A percentile compares a stretch with the other conserved stretches of the same genome.
Conservation (phyloP, 23 tunicate species). For the Ciona savignyi region DNA sequence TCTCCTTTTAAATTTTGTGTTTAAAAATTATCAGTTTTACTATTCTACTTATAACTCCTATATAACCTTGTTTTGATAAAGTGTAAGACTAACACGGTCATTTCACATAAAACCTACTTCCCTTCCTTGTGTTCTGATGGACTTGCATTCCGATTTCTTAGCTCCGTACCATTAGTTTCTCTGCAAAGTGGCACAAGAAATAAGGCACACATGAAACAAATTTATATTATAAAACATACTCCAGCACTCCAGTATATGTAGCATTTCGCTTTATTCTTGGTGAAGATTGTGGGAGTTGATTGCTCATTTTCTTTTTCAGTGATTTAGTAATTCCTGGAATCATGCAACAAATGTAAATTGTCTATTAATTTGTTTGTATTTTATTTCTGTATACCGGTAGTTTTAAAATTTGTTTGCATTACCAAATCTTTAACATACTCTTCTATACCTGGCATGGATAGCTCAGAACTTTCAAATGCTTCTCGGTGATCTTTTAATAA, state of each 20-base stretch:
- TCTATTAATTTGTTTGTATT: too few relatives aligned
- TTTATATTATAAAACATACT: background rate
- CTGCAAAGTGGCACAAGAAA: background rate
- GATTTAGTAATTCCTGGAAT: slow-evolving; percentile 26
- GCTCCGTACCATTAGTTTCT: background rate
- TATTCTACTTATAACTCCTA: too few relatives aligned
- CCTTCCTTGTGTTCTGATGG: background rate
- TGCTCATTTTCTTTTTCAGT: slow-evolving; percentile 5
- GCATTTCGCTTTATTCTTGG: slow-evolving; percentile 10
- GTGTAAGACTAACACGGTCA: too few relatives aligned
- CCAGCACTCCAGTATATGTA: background rate
- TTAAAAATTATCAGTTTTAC: too few relatives aligned
- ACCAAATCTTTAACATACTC: too few relatives aligned
- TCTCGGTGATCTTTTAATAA: slow-evolving; percentile 78
- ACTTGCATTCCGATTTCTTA: background rate
- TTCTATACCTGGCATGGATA: slow-evolving; percentile 86
- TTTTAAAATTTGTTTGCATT: too few relatives aligned
- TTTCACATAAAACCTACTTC: background rate
- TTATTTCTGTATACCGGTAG: too few relatives aligned
- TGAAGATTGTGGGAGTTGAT: background rate
- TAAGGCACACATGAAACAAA: too few relatives aligned
- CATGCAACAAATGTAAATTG: background rate
- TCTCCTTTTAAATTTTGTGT: too few relatives aligned
- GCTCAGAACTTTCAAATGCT: slow-evolving; percentile 63
- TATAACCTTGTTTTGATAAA: too few relatives aligned